Evolutionary conservation across 1,140 invertebrate species (phyloP).

Genomic region (Parapsyche elsis): DNA sequence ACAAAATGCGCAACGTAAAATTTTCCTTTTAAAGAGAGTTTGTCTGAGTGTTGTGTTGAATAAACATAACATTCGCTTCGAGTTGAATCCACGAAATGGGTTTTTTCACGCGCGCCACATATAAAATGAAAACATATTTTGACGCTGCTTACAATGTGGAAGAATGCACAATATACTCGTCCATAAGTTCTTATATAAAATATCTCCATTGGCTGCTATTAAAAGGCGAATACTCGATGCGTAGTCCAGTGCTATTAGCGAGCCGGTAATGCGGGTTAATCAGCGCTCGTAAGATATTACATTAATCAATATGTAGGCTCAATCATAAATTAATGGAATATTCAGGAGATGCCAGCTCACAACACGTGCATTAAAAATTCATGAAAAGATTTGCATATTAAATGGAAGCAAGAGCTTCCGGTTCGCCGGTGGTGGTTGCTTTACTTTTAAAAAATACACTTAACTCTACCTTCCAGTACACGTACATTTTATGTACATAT

Average conservation of each 20-base stretch:
- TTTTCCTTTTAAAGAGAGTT: neutral
- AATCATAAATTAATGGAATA: slow-evolving; percentile 16
- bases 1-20: no score
- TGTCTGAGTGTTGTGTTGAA: neutral
- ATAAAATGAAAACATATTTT: neutral
- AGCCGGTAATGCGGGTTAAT: no score
- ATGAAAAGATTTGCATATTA: slow-evolving; percentile 34
- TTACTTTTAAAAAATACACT: neutral
- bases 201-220: no score
- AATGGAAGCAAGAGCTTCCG: neutral
- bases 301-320: neutral
- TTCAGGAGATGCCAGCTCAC: neutral
- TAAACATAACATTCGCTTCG: neutral
- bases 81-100: neutral
- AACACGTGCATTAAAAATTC: slow-evolving; percentile 23
- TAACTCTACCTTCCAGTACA: no score
- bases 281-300: no score
- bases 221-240: no score
- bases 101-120: neutral
- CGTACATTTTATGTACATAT: no score
- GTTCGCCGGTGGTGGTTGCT: neutral
- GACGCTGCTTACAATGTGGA: no score
- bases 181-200: no score
- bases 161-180: no score
- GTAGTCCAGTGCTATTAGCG: no score